Evolutionary conservation across 1,140 invertebrate species (phyloP).

Genomic region (Bombus sylvicola): DNA sequence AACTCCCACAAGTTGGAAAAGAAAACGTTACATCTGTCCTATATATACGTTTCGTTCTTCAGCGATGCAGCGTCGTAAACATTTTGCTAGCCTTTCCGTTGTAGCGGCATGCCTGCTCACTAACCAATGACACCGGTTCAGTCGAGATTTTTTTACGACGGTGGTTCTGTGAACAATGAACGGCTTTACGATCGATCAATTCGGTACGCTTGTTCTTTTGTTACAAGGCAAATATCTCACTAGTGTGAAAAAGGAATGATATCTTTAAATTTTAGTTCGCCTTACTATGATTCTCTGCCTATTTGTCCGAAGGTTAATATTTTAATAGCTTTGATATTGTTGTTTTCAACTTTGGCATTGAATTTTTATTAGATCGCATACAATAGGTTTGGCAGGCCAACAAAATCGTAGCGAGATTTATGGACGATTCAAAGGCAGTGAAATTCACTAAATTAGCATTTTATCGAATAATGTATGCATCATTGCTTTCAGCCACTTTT

Average conservation of each 20-base stretch:
- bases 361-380: too few species aligned
- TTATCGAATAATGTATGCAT: too few species aligned
- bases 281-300: too few species aligned
- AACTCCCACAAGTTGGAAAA: background rate
- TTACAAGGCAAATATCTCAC: too few species aligned
- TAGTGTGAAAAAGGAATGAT: background rate
- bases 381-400: too few species aligned
- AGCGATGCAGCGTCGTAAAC: constrained; percentile 23
- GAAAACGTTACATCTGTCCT: background rate
- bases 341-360: too few species aligned
- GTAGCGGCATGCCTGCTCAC: background rate
- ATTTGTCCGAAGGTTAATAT: too few species aligned
- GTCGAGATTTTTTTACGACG: constrained; percentile 29
- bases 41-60: background rate
- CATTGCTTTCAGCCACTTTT: too few species aligned
- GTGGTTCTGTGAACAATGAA: background rate
- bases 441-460: too few species aligned
- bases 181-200: background rate
- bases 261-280: background rate
- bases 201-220: background rate
- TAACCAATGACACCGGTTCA: background rate
- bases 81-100: constrained; percentile 12
- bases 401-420: too few species aligned
- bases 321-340: too few species aligned
- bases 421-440: too few species aligned